These are phyloP conservation scores for Rhagium mordax DNA, from an alignment of 2,888 invertebrate species.

Conservation along the genomic window DNA sequence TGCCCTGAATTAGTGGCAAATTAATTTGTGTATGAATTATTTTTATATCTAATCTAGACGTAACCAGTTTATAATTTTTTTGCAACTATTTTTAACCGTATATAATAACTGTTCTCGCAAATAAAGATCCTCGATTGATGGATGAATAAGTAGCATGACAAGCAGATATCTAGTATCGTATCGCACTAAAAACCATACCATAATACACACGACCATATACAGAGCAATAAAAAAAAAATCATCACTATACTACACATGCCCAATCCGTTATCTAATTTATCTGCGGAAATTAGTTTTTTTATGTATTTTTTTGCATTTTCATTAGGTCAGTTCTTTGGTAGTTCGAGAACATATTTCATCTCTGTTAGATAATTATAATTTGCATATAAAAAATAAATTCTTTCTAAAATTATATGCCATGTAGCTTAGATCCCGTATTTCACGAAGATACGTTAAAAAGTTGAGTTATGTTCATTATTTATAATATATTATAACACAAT, in stretches of 20 bases:
- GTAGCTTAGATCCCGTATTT: too few relatives aligned
- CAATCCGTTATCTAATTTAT: background rate
- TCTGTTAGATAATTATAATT: too few relatives aligned
- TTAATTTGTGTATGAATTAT: background rate
- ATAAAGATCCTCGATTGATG: background rate
- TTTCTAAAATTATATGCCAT: too few relatives aligned
- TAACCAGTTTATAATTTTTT: background rate
- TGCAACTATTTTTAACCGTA: background rate
- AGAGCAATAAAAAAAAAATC: background rate
- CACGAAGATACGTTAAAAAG: too few relatives aligned
- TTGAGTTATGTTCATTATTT: too few relatives aligned
- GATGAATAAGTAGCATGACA: background rate
- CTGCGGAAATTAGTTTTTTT: background rate
- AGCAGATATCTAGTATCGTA: background rate
- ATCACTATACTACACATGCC: background rate
- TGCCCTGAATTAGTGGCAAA: too few relatives aligned
- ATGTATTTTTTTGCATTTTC: background rate
- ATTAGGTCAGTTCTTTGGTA: background rate
- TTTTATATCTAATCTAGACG: background rate
- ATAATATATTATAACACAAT: too few relatives aligned
- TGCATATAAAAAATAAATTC: too few relatives aligned
- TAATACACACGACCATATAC: background rate
- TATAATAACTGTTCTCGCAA: background rate
- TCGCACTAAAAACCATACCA: background rate
- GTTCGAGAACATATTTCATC: too few relatives aligned